Conservation (phyloP, 1,140 invertebrate genomes). For the Thrips palmi region DNA sequence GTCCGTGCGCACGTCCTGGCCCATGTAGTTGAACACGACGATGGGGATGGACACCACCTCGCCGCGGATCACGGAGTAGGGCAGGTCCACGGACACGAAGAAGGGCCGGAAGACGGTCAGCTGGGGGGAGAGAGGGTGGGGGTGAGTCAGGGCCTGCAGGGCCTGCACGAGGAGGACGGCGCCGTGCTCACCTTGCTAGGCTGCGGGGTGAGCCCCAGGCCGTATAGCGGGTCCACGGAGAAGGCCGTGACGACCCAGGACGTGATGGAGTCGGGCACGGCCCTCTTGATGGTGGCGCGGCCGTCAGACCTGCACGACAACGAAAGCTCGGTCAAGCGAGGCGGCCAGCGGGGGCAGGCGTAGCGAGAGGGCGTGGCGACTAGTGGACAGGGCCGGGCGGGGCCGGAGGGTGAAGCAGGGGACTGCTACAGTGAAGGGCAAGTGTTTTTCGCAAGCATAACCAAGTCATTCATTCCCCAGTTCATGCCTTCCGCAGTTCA, state of each 20-base stretch:
- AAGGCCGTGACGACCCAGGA: slow-evolving; percentile 88
- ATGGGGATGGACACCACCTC: slow-evolving; percentile 82
- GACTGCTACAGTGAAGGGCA: too few species aligned
- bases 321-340: neutral
- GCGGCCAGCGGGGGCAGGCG: neutral
- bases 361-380: too few species aligned
- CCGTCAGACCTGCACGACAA: slow-evolving; percentile 29
- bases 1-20: slow-evolving; percentile 56
- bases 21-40: slow-evolving; percentile 81
- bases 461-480: too few species aligned
- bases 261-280: slow-evolving; percentile 75
- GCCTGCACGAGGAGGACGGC: too few species aligned
- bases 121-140: slow-evolving; percentile 24
- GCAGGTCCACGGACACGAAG: slow-evolving; percentile 69
- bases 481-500: too few species aligned
- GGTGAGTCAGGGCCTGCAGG: too few species aligned
- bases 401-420: too few species aligned
- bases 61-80: slow-evolving; percentile 74
- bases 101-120: slow-evolving; percentile 76
- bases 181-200: slow-evolving; percentile 38
- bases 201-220: slow-evolving; percentile 59
- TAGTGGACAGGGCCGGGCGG: too few species aligned
- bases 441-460: too few species aligned
- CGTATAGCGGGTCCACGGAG: slow-evolving; percentile 64
- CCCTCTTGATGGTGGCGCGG: slow-evolving; percentile 26